phyloP scores from a whole-genome alignment of 2,888 invertebrate genomes.

The Chesias legatella region DNA sequence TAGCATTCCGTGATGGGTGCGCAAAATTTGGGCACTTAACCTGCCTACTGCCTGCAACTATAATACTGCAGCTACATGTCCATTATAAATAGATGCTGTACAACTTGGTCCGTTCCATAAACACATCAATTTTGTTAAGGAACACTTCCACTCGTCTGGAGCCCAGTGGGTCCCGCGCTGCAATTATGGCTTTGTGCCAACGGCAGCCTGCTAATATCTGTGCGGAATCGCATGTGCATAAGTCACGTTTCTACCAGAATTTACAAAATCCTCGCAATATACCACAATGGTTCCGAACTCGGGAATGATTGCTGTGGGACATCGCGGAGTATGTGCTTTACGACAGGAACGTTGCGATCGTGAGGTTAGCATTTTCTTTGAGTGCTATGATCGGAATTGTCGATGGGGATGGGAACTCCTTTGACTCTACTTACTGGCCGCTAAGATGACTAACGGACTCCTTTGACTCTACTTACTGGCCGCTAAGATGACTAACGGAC shows the following conservation, averaged over 20 bases:
- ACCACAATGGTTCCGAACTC: constrained; percentile 40
- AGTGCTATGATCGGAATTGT: constrained; percentile 14
- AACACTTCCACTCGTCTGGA: constrained; percentile 48
- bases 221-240: constrained; percentile 50
- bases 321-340: constrained; percentile 52
- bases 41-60: too few species aligned
- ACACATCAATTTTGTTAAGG: constrained; percentile 57
- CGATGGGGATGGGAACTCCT: not conserved
- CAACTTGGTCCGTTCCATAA: constrained; percentile 42
- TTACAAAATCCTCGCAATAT: constrained; percentile 45
- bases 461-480: too few species aligned
- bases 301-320: constrained; percentile 40
- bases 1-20: too few species aligned
- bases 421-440: too few species aligned
- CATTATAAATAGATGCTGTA: too few species aligned
- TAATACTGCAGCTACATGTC: too few species aligned
- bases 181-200: constrained; percentile 68
- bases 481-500: too few species aligned
- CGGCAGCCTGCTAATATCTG: constrained; percentile 57
- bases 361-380: constrained; percentile 15
- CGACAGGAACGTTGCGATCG: constrained; percentile 39
- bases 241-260: constrained; percentile 62
- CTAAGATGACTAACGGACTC: too few species aligned
- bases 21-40: too few species aligned
- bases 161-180: constrained; percentile 50